phyloP scores from a whole-genome alignment of 2,113 vertebrate genomes.

The Cyprinodon brontotheroides region DNA sequence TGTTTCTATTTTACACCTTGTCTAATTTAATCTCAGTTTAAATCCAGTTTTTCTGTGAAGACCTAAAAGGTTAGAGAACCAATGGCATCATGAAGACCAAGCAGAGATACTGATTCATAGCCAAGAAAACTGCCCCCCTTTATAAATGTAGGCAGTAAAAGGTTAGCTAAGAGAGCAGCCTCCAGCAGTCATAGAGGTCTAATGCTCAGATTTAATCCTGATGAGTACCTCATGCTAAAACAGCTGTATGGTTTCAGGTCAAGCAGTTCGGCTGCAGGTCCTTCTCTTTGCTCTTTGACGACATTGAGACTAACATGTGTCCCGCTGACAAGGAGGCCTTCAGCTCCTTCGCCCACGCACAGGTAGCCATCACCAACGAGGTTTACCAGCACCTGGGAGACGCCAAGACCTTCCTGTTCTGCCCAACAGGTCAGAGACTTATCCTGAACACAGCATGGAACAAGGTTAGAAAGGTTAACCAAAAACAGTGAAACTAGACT shows the following conservation, averaged over 20 bases:
- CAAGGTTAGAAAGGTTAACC: too few species aligned
- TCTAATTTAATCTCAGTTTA: too few species aligned
- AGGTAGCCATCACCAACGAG: constrained; percentile 93
- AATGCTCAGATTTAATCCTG: neutral
- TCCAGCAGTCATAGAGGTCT: neutral
- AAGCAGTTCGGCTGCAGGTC: constrained; percentile 92
- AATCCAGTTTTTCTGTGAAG: too few species aligned
- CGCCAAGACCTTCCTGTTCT: constrained; percentile 94
- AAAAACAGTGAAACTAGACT: too few species aligned
- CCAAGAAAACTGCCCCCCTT: too few species aligned
- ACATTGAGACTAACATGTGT: constrained; percentile 97
- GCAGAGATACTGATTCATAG: too few species aligned
- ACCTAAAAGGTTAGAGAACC: too few species aligned
- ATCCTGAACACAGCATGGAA: neutral
- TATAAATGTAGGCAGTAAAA: neutral
- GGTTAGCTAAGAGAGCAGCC: neutral
- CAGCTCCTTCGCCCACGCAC: constrained; percentile 96
- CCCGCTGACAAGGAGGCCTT: constrained; percentile 93
- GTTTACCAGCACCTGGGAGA: constrained; percentile 92
- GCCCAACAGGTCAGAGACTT: constrained; percentile 87
- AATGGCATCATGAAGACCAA: too few species aligned
- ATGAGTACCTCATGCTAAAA: neutral
- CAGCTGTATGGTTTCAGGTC: constrained; percentile 80
- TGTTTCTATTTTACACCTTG: too few species aligned
- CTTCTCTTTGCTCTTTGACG: constrained; percentile 97